Conservation (phyloP, 2,888 invertebrate genomes). For the Ennomos fuscantarius region DNA sequence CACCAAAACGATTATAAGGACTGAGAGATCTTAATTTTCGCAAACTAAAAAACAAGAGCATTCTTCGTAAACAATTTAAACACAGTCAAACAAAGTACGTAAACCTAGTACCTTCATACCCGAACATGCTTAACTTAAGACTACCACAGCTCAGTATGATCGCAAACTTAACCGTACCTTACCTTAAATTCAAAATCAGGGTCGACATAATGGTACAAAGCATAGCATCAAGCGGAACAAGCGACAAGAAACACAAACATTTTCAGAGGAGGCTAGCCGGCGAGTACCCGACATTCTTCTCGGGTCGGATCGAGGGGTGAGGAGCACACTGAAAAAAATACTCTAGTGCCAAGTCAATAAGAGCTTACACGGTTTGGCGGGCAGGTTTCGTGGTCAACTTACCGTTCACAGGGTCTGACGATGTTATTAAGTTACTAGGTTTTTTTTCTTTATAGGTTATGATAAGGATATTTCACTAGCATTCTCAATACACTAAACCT, state of each 20-base stretch:
- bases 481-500: constrained; percentile 81
- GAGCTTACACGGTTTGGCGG: constrained; percentile 77
- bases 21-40: too few relatives aligned
- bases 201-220: constrained; percentile 59
- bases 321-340: constrained; percentile 85
- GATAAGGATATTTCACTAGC: constrained; percentile 76
- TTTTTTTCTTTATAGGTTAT: constrained; percentile 47
- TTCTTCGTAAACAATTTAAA: constrained; percentile 34
- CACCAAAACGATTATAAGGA: too few relatives aligned
- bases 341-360: constrained; percentile 84
- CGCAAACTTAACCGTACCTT: constrained; percentile 48
- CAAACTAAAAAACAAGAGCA: constrained; percentile 3
- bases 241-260: constrained; percentile 76
- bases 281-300: constrained; percentile 76
- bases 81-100: constrained; percentile 32
- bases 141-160: constrained; percentile 54
- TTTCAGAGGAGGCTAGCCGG: constrained; percentile 85
- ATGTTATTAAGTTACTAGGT: constrained; percentile 36
- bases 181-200: constrained; percentile 40
- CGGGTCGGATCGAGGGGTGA: constrained; percentile 86
- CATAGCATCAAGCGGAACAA: constrained; percentile 76
- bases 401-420: constrained; percentile 47
- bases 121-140: constrained; percentile 49
- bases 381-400: constrained; percentile 57
- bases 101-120: constrained; percentile 18